phyloP scores from a whole-genome alignment of 2,888 invertebrate genomes.

The Drosophila nr. perissopoda region DNA sequence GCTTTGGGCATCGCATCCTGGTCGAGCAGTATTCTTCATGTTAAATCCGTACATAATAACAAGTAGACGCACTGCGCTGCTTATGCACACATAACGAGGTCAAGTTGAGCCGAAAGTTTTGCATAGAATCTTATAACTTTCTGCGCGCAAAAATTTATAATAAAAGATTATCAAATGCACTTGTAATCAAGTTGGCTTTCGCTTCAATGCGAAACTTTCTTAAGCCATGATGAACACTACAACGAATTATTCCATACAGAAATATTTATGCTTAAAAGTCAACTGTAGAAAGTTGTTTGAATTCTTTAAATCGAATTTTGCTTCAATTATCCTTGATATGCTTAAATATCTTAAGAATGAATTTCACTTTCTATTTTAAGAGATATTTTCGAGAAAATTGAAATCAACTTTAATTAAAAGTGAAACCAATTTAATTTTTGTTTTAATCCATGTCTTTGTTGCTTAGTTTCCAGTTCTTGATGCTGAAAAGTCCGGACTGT shows the following conservation, averaged over 20 bases:
- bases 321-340: not conserved
- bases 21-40: conserved; percentile 27
- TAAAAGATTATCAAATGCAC: conserved; percentile 57
- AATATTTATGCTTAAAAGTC: not conserved
- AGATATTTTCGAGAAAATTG: not conserved
- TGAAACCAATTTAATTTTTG: not conserved
- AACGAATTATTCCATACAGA: conserved; percentile 11
- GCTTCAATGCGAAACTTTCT: conserved; percentile 4
- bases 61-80: conserved; percentile 18
- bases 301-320: not conserved
- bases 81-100: conserved; percentile 45
- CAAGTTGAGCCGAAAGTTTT: conserved; percentile 55
- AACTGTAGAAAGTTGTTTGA: not conserved
- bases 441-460: not conserved
- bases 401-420: not conserved
- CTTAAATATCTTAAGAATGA: not conserved
- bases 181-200: conserved; percentile 35
- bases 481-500: not conserved
- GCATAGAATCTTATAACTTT: conserved; percentile 34
- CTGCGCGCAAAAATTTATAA: conserved; percentile 29
- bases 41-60: conserved; percentile 19
- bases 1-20: not conserved
- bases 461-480: not conserved
- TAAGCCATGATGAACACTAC: conserved; percentile 20
- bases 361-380: not conserved